Conservation (phyloP, 2,888 invertebrate genomes). For the Drosophila emarginata region DNA sequence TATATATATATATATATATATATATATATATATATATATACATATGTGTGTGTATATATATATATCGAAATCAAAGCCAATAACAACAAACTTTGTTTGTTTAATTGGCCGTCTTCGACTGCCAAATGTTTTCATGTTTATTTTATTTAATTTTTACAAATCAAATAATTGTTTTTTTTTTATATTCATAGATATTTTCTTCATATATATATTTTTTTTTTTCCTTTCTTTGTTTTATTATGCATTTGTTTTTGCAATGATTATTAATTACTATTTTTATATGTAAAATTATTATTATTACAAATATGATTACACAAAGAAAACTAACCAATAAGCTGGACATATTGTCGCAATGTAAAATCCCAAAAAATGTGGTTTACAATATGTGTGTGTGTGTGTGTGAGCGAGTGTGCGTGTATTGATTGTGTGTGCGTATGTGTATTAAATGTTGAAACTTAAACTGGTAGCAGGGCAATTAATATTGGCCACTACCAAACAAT, state of each 20-base stretch:
- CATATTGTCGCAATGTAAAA: slow-evolving; percentile 7
- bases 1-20: slow-evolving; percentile 2
- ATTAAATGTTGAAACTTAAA: slow-evolving; percentile 13
- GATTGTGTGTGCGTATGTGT: slow-evolving; percentile 11
- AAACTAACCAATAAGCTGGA: slow-evolving; percentile 14
- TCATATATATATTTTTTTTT: background rate
- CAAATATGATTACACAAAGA: background rate
- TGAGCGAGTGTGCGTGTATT: background rate
- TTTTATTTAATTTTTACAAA: slow-evolving; percentile 29
- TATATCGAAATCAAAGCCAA: slow-evolving; percentile 47
- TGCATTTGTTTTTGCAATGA: slow-evolving; percentile 46
- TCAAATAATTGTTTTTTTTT: slow-evolving; percentile 41
- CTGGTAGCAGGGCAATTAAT: background rate
- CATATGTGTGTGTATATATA: slow-evolving; percentile 24
- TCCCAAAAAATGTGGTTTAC: slow-evolving; percentile 5
- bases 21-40: background rate
- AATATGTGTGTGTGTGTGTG: background rate
- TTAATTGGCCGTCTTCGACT: slow-evolving; percentile 48
- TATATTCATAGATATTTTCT: slow-evolving; percentile 21
- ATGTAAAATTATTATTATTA: slow-evolving; percentile 11
- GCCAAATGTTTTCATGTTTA: slow-evolving; percentile 62
- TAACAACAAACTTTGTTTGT: slow-evolving; percentile 4
- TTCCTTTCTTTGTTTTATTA: slow-evolving; percentile 19
- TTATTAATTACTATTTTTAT: slow-evolving; percentile 33
- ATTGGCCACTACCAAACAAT: slow-evolving; percentile 17